Evolutionary conservation across 2,888 invertebrate species (phyloP).

Genomic region (Calameuta idolon): DNA sequence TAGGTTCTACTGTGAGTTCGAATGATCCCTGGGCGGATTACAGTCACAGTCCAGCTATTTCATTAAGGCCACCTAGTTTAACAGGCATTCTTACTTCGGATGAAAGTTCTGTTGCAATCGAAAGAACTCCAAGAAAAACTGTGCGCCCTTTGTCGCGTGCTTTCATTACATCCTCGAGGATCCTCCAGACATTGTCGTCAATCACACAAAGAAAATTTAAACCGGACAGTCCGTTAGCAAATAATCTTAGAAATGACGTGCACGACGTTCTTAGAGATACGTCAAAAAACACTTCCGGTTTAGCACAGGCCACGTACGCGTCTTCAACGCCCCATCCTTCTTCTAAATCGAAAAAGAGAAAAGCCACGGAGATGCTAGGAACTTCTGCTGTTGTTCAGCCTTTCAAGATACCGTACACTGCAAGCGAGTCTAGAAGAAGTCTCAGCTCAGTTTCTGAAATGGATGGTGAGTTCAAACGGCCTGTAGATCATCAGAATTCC

Average conservation of each 20-base stretch:
- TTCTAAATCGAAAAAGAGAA: slow-evolving; percentile 52
- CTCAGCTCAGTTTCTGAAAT: slow-evolving; percentile 35
- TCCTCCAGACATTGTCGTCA: slow-evolving; percentile 59
- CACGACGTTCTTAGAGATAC: not conserved
- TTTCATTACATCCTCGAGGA: slow-evolving; percentile 59
- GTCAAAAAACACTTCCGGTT: not conserved
- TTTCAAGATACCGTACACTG: slow-evolving; percentile 53
- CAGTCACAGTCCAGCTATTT: slow-evolving; percentile 43
- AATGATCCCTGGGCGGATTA: slow-evolving; percentile 58
- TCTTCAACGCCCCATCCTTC: slow-evolving; percentile 21
- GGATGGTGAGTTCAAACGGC: slow-evolving; percentile 29
- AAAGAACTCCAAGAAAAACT: slow-evolving; percentile 35
- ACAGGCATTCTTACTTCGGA: slow-evolving; percentile 48
- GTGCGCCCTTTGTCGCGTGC: slow-evolving; percentile 48
- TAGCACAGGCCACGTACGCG: slow-evolving; percentile 10
- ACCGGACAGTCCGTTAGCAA: slow-evolving; percentile 12
- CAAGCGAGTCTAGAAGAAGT: slow-evolving; percentile 29
- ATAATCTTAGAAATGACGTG: not conserved
- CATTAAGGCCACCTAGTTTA: slow-evolving; percentile 51
- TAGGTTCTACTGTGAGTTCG: slow-evolving; percentile 49
- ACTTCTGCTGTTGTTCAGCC: slow-evolving; percentile 40
- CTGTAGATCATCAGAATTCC: slow-evolving; percentile 4
- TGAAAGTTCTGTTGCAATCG: slow-evolving; percentile 39
- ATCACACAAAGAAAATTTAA: slow-evolving; percentile 53
- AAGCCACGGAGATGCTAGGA: slow-evolving; percentile 50